Base-by-base conservation (phyloP, 2,888 invertebrate genomes). In the Geotrupes spiniger region DNA sequence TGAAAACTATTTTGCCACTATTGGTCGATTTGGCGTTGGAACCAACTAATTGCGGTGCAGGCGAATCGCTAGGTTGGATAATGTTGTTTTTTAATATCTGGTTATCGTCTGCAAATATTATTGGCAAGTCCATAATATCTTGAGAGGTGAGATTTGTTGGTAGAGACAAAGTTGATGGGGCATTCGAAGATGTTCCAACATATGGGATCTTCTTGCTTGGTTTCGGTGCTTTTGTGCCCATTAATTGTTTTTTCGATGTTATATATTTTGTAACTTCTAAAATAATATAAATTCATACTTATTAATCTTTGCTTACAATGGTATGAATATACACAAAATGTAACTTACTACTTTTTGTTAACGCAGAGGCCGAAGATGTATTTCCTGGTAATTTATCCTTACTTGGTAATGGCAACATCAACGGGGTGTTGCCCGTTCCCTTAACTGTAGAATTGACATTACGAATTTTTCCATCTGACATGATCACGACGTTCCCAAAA, bases 101-200 rank as follows among this genome's bases (percentile, higher is more conserved):
- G 46, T 71, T 68, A 53, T 80, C 82, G 56, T 83, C 83, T 1
- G 83, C 83, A 63, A 83, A 83, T 48, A 83, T 78, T 56, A 83
- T 83, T 1, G 83, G 83, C 63, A 83, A 76, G 61, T 83, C 82
- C 60, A 82, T 75, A 36, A 83, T 83, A 61, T 81, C 82, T 49
- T 75, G 70, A 0, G 70, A 68, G 1, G 78, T 75, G 16, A 80
- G 58, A 64, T 78, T 78, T 38, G 77, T 64, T 1, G 72, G 71
- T 26, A 72, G 69, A 2, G 70, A 66, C 43, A 71, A 47, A 33
- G 46, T 56, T 9, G 60, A 49, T 39, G 55, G 36, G 10, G 57
- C 39, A 21, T 6, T 21, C 6, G 21, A 21, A 4, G 3, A 6
- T 21, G 6, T 21, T 21, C 21, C 21, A 33, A 55, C 49, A 15